Conservation (phyloP, 2,113 vertebrate genomes). For the Alexandromys fortis region DNA sequence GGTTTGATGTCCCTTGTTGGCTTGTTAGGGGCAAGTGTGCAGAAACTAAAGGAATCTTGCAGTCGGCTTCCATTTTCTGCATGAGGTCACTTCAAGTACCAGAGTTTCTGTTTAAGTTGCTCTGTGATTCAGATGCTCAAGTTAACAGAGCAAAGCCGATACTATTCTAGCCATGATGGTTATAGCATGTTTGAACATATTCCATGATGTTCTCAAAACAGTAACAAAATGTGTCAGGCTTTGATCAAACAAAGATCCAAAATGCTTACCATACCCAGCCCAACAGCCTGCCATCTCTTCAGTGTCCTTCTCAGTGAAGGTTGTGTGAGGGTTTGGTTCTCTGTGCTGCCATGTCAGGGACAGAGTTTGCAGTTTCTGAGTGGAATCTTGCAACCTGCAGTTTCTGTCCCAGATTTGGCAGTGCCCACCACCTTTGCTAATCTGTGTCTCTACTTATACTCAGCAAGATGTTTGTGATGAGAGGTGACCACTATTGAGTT, state of each 20-base stretch:
- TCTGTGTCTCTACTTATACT: neutral
- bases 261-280: neutral
- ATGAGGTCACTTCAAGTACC: neutral
- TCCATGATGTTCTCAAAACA: neutral
- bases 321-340: neutral
- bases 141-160: neutral
- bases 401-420: neutral
- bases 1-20: neutral
- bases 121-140: neutral
- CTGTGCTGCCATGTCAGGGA: rapidly evolving
- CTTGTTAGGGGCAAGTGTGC: neutral
- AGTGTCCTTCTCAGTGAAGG: rapidly evolving
- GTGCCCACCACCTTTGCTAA: neutral
- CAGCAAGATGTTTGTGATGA: too few species aligned
- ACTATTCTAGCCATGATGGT: neutral
- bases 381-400: too few species aligned
- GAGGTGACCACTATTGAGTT: neutral
- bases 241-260: neutral
- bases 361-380: neutral
- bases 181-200: neutral
- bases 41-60: neutral
- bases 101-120: neutral
- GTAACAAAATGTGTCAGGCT: neutral
- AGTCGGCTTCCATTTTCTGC: neutral
- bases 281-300: neutral